These are phyloP conservation scores for Eristalinus aeneus DNA, from an alignment of 2,888 invertebrate genomes.

Conservation along the genomic window DNA sequence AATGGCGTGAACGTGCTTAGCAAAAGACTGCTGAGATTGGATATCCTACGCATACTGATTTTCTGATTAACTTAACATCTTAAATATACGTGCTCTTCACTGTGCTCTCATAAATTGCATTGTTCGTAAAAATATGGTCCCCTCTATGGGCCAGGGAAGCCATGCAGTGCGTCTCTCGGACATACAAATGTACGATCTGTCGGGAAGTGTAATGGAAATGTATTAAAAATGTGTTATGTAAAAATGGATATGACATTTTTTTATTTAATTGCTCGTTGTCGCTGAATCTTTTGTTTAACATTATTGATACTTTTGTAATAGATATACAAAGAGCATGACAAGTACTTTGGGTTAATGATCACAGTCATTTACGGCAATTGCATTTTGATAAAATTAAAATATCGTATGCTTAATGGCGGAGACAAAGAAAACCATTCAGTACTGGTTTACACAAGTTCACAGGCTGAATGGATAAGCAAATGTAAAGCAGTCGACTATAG, in stretches of 20 bases:
- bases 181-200: conserved; percentile 48
- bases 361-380: no score
- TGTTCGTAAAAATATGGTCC: conserved; percentile 15
- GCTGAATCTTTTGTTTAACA: no score
- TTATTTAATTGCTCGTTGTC: not conserved
- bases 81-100: conserved; percentile 43
- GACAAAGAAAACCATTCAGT: no score
- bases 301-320: no score
- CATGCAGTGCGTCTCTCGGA: conserved; percentile 81
- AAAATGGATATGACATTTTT: conserved; percentile 28
- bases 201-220: conserved; percentile 1
- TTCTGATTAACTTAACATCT: not conserved
- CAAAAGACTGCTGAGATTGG: not conserved
- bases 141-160: conserved; percentile 74
- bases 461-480: no score
- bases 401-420: no score
- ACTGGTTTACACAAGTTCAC: no score
- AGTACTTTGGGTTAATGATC: no score
- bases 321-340: no score
- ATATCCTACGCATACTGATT: not conserved
- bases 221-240: conserved; percentile 7
- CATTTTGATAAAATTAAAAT: no score
- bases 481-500: no score
- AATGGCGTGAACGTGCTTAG: not conserved
- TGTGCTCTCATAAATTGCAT: not conserved